Conservation (phyloP, 2,113 vertebrate genomes). For the Plectropomus leopardus region DNA sequence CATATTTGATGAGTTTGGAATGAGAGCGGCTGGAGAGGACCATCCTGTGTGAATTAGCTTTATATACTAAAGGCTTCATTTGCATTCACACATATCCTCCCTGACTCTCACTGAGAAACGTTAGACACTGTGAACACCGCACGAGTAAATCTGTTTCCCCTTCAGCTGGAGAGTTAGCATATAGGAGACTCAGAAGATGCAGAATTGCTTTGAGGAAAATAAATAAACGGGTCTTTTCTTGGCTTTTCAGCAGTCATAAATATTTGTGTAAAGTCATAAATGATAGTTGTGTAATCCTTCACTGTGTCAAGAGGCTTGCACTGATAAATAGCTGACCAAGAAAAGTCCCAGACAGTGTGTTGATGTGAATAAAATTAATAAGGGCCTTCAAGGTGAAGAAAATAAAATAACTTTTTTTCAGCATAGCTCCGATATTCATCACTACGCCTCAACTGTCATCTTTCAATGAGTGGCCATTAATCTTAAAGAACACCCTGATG, state of each 20-base stretch:
- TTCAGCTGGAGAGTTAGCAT: not conserved
- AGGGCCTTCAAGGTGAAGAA: not conserved
- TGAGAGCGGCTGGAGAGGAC: too few species aligned
- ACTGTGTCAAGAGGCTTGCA: not conserved
- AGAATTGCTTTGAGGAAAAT: not conserved
- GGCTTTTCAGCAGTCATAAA: not conserved
- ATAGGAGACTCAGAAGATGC: not conserved
- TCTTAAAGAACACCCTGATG: constrained; percentile 1
- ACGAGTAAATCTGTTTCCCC: not conserved
- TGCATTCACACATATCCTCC: not conserved
- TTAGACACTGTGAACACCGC: not conserved
- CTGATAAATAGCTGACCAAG: not conserved
- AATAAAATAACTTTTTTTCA: not conserved
- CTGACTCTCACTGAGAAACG: not conserved
- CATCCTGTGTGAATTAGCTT: constrained; percentile 1
- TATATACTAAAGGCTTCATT: not conserved
- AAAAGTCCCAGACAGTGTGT: not conserved
- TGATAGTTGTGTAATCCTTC: not conserved
- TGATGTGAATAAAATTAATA: not conserved
- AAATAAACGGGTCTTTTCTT: not conserved
- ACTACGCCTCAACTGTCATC: not conserved
- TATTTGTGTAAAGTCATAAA: not conserved
- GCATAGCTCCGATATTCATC: not conserved
- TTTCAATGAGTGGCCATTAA: not conserved
- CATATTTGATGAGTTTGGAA: too few species aligned